phyloP scores from a whole-genome alignment of 1,140 invertebrate genomes.

The Aplysia californica region DNA sequence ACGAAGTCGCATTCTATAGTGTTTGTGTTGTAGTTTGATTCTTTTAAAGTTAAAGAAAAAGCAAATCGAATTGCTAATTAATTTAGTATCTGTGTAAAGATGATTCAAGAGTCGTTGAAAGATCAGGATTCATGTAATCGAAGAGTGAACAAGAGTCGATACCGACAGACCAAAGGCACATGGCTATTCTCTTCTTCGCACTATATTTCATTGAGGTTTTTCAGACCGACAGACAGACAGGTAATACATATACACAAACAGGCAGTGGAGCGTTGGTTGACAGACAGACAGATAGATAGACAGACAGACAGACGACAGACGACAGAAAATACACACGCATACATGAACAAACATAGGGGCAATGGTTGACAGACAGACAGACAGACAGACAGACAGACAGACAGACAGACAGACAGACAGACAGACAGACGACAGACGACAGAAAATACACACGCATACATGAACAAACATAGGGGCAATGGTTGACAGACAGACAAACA shows the following conservation, averaged over 20 bases:
- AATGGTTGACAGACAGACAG: not conserved
- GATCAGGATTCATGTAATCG: too few species aligned
- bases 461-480: not conserved
- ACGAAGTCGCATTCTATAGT: too few species aligned
- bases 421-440: not conserved
- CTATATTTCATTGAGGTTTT: too few species aligned
- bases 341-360: not conserved
- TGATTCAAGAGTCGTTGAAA: too few species aligned
- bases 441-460: not conserved
- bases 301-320: not conserved
- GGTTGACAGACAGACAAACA: not conserved
- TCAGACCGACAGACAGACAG: conserved; percentile 17
- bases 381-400: not conserved
- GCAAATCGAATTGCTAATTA: too few species aligned
- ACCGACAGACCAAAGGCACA: too few species aligned
- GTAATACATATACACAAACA: not conserved
- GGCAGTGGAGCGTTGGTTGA: not conserved
- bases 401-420: not conserved
- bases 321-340: not conserved
- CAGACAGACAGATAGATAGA: not conserved
- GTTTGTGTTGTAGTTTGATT: too few species aligned
- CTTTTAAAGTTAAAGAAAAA: too few species aligned
- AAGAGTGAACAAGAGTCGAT: too few species aligned
- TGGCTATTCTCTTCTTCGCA: too few species aligned
- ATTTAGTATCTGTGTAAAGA: too few species aligned